Percentiles rank a stretch among this genome's conserved stretches.
Evolutionary conservation across 2,797 vertebrate genomes (phyloP).

Genomic region (Mormyrops attenuatus): DNA sequence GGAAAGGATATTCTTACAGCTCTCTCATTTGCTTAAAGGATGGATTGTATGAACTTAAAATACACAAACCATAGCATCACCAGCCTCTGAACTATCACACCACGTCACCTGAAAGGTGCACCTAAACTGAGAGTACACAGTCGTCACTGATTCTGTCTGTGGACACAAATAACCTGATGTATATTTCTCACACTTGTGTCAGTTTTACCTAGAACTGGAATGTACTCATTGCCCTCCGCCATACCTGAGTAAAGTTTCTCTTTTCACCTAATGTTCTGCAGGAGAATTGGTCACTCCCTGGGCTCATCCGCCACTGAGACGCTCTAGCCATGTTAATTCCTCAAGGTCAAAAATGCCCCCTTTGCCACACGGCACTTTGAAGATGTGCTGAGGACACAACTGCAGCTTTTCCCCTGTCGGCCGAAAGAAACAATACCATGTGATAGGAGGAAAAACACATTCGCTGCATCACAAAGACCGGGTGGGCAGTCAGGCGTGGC

Average conservation of each 20-base stretch:
- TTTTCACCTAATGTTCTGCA: constrained; percentile 56
- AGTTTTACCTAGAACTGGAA: not conserved
- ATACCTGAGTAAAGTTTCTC: constrained; percentile 37
- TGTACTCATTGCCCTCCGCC: not conserved
- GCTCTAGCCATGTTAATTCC: constrained; percentile 61
- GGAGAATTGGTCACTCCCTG: constrained; percentile 48
- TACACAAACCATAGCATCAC: not conserved
- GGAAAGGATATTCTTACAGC: not conserved
- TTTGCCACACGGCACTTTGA: constrained; percentile 53
- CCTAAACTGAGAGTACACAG: not conserved
- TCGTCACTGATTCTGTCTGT: not conserved
- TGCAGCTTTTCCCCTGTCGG: constrained; percentile 53
- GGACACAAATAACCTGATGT: not conserved
- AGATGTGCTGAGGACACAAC: constrained; percentile 57
- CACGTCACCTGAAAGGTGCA: not conserved
- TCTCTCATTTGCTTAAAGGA: not conserved
- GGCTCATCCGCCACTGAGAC: constrained; percentile 53
- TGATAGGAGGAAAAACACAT: constrained; percentile 28
- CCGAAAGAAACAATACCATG: constrained; percentile 34
- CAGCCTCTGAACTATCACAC: not conserved
- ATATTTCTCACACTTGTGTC: not conserved
- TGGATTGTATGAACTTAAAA: not conserved
- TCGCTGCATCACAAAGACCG: constrained; percentile 43
- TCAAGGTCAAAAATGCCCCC: constrained; percentile 58
- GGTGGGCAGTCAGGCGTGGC: constrained; percentile 31